Evolutionary conservation across 2,888 invertebrate genomes (phyloP).

Genomic region (Eupithecia tripunctaria): DNA sequence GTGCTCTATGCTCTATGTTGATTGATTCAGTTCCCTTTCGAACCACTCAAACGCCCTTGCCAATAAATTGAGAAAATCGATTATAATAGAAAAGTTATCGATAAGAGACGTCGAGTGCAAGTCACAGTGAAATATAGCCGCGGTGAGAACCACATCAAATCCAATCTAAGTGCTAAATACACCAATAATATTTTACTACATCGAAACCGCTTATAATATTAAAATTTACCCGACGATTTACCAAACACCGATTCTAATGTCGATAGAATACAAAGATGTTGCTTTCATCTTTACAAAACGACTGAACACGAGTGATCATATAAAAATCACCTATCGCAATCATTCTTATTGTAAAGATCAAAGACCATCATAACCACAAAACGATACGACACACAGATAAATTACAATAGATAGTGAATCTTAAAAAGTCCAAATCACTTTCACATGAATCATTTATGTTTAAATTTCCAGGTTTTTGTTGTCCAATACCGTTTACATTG

Average conservation of each 20-base stretch:
- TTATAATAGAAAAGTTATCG: constrained; percentile 48
- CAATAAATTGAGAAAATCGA: constrained; percentile 51
- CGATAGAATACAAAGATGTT: constrained; percentile 18
- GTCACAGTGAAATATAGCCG: constrained; percentile 28
- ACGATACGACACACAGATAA: constrained; percentile 25
- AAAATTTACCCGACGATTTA: constrained; percentile 26
- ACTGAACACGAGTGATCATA: constrained; percentile 14
- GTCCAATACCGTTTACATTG: constrained; percentile 27
- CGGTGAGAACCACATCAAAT: constrained; percentile 25
- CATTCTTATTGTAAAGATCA: constrained; percentile 18
- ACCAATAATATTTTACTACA: constrained; percentile 32
- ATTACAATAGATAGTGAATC: constrained; percentile 32
- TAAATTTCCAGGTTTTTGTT: neutral
- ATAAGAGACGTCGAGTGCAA: constrained; percentile 54
- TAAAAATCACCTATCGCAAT: constrained; percentile 20
- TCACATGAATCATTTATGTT: constrained; percentile 17
- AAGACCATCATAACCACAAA: constrained; percentile 20
- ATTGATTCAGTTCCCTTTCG: constrained; percentile 52
- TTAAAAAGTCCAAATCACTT: constrained; percentile 40
- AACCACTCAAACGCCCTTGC: constrained; percentile 58
- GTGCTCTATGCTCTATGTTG: constrained; percentile 54
- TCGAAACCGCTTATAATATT: constrained; percentile 33
- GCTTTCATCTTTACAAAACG: constrained; percentile 13
- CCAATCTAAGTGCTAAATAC: constrained; percentile 32
- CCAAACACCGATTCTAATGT: constrained; percentile 27